These are phyloP conservation scores for Burhinus bistriatus DNA, from an alignment of 2,113 vertebrate genomes.

Conservation along the genomic window DNA sequence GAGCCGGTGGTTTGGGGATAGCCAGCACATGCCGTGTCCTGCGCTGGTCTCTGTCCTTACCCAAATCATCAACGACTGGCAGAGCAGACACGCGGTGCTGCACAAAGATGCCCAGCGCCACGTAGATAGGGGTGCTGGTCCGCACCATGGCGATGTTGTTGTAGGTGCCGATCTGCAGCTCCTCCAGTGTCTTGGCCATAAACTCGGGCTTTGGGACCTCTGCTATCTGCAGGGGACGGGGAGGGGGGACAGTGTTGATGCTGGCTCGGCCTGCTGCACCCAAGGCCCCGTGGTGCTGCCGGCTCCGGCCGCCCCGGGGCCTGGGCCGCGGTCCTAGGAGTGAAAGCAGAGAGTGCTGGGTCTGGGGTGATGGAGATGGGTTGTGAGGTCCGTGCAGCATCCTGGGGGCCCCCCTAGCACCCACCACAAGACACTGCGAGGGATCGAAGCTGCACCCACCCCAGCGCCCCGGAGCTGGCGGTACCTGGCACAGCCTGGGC, in stretches of 20 bases:
- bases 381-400: rapidly evolving
- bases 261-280: not conserved
- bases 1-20: rapidly evolving
- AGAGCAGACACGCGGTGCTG: slow-evolving; percentile 93
- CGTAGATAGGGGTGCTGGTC: slow-evolving; percentile 89
- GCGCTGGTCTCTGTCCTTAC: slow-evolving; percentile 1
- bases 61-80: slow-evolving; percentile 92
- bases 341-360: not conserved
- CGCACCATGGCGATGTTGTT: slow-evolving; percentile 89
- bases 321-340: not conserved
- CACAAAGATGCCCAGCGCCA: slow-evolving; percentile 95
- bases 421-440: rapidly evolving
- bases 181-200: slow-evolving; percentile 83
- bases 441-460: not conserved
- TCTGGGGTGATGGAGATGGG: rapidly evolving
- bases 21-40: not conserved
- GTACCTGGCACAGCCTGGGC: not conserved
- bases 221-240: slow-evolving; percentile 80
- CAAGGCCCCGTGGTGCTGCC: not conserved
- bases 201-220: slow-evolving; percentile 94
- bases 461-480: not conserved
- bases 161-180: slow-evolving; percentile 92
- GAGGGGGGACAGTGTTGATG: not conserved
- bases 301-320: not conserved
- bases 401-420: not conserved